A percentile compares a stretch with the other conserved stretches of the same genome.
These are phyloP conservation scores for Eumacrocentrus americanus DNA, from an alignment of 2,888 invertebrate genomes.

Conservation along the genomic window DNA sequence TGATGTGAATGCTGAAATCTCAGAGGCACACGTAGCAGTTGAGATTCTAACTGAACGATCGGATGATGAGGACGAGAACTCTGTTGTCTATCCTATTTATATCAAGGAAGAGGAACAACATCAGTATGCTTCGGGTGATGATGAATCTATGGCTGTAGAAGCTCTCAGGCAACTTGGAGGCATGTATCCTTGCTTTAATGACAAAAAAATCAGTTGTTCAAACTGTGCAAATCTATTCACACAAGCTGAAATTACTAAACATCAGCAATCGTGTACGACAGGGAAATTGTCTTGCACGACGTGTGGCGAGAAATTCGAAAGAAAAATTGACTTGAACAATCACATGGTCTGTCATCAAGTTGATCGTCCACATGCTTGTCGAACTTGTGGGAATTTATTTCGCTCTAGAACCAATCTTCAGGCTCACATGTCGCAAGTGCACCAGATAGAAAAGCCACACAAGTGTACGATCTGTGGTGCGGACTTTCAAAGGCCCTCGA, in stretches of 20 bases:
- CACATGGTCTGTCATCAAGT: slow-evolving; percentile 64
- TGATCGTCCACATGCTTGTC: slow-evolving; percentile 61
- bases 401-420: slow-evolving; percentile 56
- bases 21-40: slow-evolving; percentile 44
- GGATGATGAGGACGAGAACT: slow-evolving; percentile 45
- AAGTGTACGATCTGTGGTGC: slow-evolving; percentile 62
- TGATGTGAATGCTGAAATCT: slow-evolving; percentile 37
- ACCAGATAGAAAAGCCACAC: slow-evolving; percentile 51
- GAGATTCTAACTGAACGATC: slow-evolving; percentile 48
- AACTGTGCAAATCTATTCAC: slow-evolving; percentile 39
- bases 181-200: slow-evolving; percentile 56
- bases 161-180: slow-evolving; percentile 62
- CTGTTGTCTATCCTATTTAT: slow-evolving; percentile 48
- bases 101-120: slow-evolving; percentile 54
- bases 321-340: slow-evolving; percentile 61
- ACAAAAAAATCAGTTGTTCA: slow-evolving; percentile 47
- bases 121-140: slow-evolving; percentile 55
- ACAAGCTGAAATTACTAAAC: slow-evolving; percentile 48
- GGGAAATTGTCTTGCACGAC: slow-evolving; percentile 51
- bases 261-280: slow-evolving; percentile 45
- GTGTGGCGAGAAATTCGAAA: slow-evolving; percentile 59
- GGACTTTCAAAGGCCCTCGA: slow-evolving; percentile 62
- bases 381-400: slow-evolving; percentile 59
- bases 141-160: slow-evolving; percentile 62
- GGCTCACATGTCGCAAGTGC: slow-evolving; percentile 54